phyloP scores from a whole-genome alignment of 92 coral and sea anemone species.

The Micromussa lordhowensis region DNA sequence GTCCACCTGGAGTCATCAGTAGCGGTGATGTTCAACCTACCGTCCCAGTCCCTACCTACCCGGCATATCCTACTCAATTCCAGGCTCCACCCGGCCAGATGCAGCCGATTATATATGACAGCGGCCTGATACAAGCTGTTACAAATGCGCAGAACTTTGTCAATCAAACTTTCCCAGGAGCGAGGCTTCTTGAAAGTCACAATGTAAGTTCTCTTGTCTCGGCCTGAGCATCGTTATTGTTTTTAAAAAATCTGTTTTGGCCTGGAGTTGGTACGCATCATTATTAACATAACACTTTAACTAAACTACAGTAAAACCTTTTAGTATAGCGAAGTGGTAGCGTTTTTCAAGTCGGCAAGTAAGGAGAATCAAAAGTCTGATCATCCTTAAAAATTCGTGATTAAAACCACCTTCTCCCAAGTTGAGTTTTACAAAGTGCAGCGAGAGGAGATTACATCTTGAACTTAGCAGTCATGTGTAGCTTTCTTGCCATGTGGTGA shows the following conservation, averaged over 20 bases:
- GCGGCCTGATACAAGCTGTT: conserved; percentile 69
- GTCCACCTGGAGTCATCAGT: conserved; percentile 8
- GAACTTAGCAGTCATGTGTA: not conserved
- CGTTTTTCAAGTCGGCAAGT: not conserved
- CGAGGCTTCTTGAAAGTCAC: conserved; percentile 84
- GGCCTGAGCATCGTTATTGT: too few relatives aligned
- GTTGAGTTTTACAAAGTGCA: too few relatives aligned
- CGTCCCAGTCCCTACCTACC: conserved; percentile 11
- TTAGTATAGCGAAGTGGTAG: not conserved
- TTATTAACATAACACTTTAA: not conserved
- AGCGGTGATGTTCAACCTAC: conserved; percentile 55
- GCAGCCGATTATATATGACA: conserved; percentile 42
- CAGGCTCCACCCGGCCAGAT: conserved; percentile 20
- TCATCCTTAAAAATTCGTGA: not conserved
- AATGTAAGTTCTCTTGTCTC: conserved; percentile 72
- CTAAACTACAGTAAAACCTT: too few relatives aligned
- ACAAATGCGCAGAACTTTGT: conserved; percentile 83
- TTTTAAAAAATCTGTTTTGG: too few relatives aligned
- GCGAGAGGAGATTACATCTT: too few relatives aligned
- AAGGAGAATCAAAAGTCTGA: not conserved
- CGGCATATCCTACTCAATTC: not conserved
- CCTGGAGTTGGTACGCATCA: too few relatives aligned
- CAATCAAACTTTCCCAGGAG: conserved; percentile 83
- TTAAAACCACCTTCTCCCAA: too few relatives aligned
- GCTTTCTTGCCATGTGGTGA: not conserved